phyloP scores from a whole-genome alignment of 2,797 vertebrate species.

The Myotis myotis region DNA sequence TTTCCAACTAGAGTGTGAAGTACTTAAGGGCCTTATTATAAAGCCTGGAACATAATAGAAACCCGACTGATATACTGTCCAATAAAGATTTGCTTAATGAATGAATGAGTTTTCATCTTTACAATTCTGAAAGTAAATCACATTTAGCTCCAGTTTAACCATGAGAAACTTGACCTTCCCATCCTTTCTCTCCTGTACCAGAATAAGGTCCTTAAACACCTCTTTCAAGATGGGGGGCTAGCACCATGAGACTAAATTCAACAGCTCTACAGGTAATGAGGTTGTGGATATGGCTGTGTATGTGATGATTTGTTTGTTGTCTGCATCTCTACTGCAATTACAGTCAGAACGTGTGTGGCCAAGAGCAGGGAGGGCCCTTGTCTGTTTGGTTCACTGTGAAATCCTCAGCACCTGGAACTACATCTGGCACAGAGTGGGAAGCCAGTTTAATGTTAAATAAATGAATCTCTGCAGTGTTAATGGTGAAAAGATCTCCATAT shows the following conservation, averaged over 20 bases:
- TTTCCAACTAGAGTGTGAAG: background rate
- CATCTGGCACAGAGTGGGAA: background rate
- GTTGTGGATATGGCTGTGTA: background rate
- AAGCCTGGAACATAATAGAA: background rate
- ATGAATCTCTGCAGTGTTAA: background rate
- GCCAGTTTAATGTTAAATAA: constrained; percentile 38
- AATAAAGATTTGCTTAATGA: background rate
- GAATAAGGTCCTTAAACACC: background rate
- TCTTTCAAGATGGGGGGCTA: background rate
- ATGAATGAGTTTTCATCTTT: background rate
- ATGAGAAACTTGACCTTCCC: background rate
- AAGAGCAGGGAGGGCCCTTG: background rate
- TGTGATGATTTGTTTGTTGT: background rate
- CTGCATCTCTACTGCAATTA: background rate
- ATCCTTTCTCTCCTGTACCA: background rate
- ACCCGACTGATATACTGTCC: background rate
- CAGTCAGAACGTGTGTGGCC: background rate
- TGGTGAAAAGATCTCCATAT: background rate
- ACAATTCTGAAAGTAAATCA: background rate
- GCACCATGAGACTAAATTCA: background rate
- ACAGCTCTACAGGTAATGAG: background rate
- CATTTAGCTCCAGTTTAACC: background rate
- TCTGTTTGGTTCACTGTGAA: background rate
- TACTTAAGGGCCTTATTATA: background rate
- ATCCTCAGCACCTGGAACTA: background rate